Base-by-base conservation (phyloP, 2,888 invertebrate species). In the Caenorhabditis angaria region DNA sequence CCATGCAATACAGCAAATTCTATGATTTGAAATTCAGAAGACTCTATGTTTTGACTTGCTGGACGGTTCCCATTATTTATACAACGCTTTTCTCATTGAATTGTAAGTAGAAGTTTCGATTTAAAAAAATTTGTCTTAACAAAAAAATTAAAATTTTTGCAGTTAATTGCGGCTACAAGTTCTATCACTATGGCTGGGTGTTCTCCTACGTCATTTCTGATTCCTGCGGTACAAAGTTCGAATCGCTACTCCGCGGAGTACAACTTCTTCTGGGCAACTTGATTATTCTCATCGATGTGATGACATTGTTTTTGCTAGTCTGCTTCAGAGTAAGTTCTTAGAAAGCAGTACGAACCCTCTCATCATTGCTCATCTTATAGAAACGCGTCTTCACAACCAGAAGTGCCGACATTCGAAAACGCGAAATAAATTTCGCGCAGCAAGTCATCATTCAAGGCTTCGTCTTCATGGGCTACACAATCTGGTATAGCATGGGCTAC, bases 391-490 rank as follows among this genome's bases (percentile, higher is more conserved):
- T 35, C 51, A 4, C 3, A 2, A 10, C 27, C 2, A 54, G 22
- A 6, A 24, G 24, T 20, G 3, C 2, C n/a, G 2, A 32, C 29
- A 10, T 29, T 27, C 60, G 64, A 5, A 41, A 61, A 4, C 48
- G 63, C 1, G 69, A 69, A 41, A 25, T 60, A 20, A 64, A 35
- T n/a, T 69, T 69, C n/a, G 63, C 56, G 0, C 28, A 27, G 4
- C 68, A 68, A 62, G 61, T 61, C 10, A n/a, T 69, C 0, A 55
- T 69, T n/a, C 69, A 69, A 57, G 69, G 69, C 4, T 14, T 57
- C 24, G 53, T 69, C 1, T 69, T 69, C 41, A 6, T 60, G 10
- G 27, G 25, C 24, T 59, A 56, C 10, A 61, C 60, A 0, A 32
- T 64, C 12, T 64, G 69, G 64, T 69, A 69, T 28, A 51, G 56